Evolutionary conservation across 2,888 invertebrate genomes (phyloP), one percentile per base, ranked within the genome.

Genomic region (Deroplatys truncata): DNA sequence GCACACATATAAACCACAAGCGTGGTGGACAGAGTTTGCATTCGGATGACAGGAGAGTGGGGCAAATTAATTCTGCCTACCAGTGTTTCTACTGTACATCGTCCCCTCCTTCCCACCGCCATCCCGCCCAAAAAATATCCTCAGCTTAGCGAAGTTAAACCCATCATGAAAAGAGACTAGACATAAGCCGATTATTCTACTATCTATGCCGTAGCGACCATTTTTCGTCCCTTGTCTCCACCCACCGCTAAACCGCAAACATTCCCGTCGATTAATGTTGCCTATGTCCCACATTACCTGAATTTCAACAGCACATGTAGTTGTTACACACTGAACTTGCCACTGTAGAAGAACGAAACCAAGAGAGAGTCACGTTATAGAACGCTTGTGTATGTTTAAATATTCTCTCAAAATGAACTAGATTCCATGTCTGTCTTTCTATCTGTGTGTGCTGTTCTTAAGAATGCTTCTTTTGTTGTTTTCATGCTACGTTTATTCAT

Each of bases 141-240:
- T 87, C 82, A 35, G 87, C 87, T 87, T 87, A 87, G 87, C 83
- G 82, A 87, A 87, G 87, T 83, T 87, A 87, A 87, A 87, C 87
- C 87, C 87, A 87, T 87, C 87, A 87, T 87, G 87, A 87, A 87
- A 87, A 87, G 87, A 87, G 87, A 87, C 87, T 87, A 82, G 43
- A 35, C 83, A 87, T 87, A 87, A 87, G 87, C 49, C 82, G 87
- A 87, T 87, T 87, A 87, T 82, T 83, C n/a, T 87, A 35, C 87
- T 87, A 87, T 87, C 87, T 87, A 43, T 87, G 82, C 29, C 83
- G 28, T 87, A 43, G 87, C 87, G 83, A 35, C 87, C 87, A 87
- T 87, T 87, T 87, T 87, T 87, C 87, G 82, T 72, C 56, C 56
- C 56, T 72, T 83, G 82, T 83, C 31, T 87, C 87, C 56, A 72